Conservation (phyloP, 2,888 invertebrate genomes). For the Leptarthrus brevirostris region DNA sequence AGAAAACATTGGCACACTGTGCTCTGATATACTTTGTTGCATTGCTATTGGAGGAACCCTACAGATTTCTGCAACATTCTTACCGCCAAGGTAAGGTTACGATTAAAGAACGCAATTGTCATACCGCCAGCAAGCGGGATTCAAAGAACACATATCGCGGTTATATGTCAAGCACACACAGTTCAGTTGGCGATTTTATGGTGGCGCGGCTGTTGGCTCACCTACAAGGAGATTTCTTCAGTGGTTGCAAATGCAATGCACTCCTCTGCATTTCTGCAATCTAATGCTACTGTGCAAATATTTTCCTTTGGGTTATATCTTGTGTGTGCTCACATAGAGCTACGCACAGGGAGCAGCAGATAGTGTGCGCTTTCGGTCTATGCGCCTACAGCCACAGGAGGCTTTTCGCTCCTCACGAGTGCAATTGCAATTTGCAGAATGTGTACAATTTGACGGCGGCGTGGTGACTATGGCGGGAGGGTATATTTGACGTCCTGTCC, state of each 20-base stretch:
- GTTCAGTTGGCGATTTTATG: constrained; percentile 12
- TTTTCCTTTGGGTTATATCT: not conserved
- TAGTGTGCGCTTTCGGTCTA: constrained; percentile 1
- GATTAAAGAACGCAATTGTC: not conserved
- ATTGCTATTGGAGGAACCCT: too few species aligned
- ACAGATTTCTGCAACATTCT: too few species aligned
- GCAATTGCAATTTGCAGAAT: constrained; percentile 3
- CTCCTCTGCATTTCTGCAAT: not conserved
- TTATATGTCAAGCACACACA: constrained; percentile 13
- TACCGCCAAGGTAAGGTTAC: too few species aligned
- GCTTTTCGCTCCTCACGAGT: constrained; percentile 20
- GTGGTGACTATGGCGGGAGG: constrained; percentile 14
- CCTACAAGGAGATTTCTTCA: constrained; percentile 6
- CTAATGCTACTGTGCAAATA: constrained; percentile 19
- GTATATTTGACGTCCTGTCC: not conserved
- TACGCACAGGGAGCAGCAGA: not conserved
- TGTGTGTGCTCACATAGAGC: not conserved
- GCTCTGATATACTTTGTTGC: too few species aligned
- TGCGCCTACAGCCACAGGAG: constrained; percentile 16
- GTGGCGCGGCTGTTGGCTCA: not conserved
- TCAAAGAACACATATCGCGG: constrained; percentile 12
- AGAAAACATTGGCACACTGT: too few species aligned
- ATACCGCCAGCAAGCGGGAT: constrained; percentile 1
- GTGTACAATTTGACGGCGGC: not conserved
- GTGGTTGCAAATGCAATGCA: not conserved